These are phyloP conservation scores for Nebria ingens DNA, from an alignment of 1,140 invertebrate species.

Conservation along the genomic window DNA sequence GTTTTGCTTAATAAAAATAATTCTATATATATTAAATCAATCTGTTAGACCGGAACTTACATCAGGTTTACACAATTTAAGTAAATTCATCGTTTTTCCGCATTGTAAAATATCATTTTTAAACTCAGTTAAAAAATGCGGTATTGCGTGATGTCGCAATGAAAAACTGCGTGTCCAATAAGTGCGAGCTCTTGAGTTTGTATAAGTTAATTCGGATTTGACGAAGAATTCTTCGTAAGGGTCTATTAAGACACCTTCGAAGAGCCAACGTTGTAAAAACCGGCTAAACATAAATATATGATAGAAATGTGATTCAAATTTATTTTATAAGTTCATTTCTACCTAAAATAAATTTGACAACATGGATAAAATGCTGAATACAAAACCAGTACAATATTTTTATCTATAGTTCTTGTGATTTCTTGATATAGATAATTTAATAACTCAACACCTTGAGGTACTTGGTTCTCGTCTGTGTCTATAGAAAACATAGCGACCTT, in stretches of 20 bases:
- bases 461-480: slow-evolving; percentile 18
- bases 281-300: slow-evolving; percentile 16
- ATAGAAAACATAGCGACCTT: slow-evolving; percentile 21
- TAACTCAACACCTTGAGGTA: slow-evolving; percentile 26
- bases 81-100: slow-evolving; percentile 30
- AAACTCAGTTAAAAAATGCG: slow-evolving; percentile 30
- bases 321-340: slow-evolving; percentile 18
- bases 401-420: slow-evolving; percentile 22
- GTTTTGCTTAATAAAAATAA: too few species aligned
- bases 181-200: slow-evolving; percentile 24
- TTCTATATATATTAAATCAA: background rate
- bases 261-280: slow-evolving; percentile 31
- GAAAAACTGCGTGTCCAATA: slow-evolving; percentile 30
- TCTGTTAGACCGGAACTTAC: slow-evolving; percentile 26
- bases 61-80: slow-evolving; percentile 26
- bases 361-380: slow-evolving; percentile 31
- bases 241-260: slow-evolving; percentile 30
- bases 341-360: slow-evolving; percentile 27
- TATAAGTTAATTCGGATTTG: slow-evolving; percentile 23
- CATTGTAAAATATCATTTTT: slow-evolving; percentile 27
- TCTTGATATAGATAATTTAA: slow-evolving; percentile 31
- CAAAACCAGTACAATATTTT: slow-evolving; percentile 24
- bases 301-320: background rate
- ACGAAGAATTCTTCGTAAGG: slow-evolving; percentile 32
- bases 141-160: slow-evolving; percentile 25